These are phyloP conservation scores for Heterocephalus glaber DNA, from an alignment of 2,113 vertebrate species.

Conservation along the genomic window DNA sequence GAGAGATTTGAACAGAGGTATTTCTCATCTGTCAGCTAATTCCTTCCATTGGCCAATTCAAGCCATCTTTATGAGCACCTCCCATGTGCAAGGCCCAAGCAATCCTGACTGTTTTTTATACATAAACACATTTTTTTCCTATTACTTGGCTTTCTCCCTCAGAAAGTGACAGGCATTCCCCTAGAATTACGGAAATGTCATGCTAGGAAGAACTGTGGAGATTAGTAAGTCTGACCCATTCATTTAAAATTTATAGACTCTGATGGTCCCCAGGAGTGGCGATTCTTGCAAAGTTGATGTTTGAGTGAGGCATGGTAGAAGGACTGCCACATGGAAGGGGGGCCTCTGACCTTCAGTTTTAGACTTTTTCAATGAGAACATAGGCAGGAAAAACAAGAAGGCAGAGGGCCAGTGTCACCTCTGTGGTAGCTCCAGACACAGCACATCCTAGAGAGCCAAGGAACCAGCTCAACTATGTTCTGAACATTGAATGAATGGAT, in stretches of 20 bases:
- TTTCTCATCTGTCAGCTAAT: neutral
- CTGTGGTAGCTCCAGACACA: neutral
- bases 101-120: neutral
- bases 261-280: neutral
- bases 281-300: neutral
- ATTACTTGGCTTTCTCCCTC: neutral
- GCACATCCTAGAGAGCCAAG: neutral
- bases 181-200: slow-evolving; percentile 47
- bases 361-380: neutral
- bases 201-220: neutral
- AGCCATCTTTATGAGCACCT: neutral
- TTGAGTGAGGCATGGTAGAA: neutral
- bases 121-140: slow-evolving; percentile 17
- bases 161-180: neutral
- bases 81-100: neutral
- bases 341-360: neutral
- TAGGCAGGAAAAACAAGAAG: neutral
- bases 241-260: neutral
- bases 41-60: neutral
- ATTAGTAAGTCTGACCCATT: slow-evolving; percentile 27
- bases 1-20: neutral
- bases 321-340: neutral
- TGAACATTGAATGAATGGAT: neutral
- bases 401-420: neutral
- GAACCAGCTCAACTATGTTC: neutral